Base-by-base conservation (phyloP, 2,797 vertebrate genomes). In the Carapus acus region DNA sequence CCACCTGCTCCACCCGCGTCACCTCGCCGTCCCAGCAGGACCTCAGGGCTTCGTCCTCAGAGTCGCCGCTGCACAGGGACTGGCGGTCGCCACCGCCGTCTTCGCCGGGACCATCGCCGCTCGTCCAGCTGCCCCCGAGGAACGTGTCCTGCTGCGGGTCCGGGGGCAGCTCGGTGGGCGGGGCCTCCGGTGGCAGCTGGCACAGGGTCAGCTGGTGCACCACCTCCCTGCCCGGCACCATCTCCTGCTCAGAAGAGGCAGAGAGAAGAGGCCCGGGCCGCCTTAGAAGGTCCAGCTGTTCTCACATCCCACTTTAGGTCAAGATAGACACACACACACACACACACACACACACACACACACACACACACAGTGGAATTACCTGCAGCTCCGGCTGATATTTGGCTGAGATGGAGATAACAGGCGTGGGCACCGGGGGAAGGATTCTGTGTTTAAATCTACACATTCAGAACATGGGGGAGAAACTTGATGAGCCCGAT, bases 361-460 rank as follows among this genome's bases (percentile, higher is more conserved):
- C n/a, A n/a, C n/a, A n/a, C n/a, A n/a, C n/a, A 27, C 24, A 27
- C 24, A 27, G 9, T 27, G 24, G 24, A 4, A 23, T 76, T 73
- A 87, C 85, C 71, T 76, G 60, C 45, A 4, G 50, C 1, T 60
- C 40, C 13, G 16, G 19, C 19, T 24, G 60, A 46, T 14, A n/a
- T 23, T 7, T 1, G 6, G 4, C 54, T 31, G 75, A 70, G 18
- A 73, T 48, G 55, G 44, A 56, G 48, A 86, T 75, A 14, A 85
- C 62, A 19, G 85, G 84, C 20, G 1, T 79, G 0, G 84, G 84
- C 23, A 87, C 71, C 2, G 79, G 76, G 49, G 79, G 82, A 7
- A 74, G 65, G 40, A 81, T 16, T 53, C 61, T 82, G 27, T 3
- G 61, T 75, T 69, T 66, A 14, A 79, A 45, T 67, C 85, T 86